These are phyloP conservation scores for Spodoptera frugiperda DNA, from an alignment of 1,140 invertebrate genomes.

Conservation along the genomic window DNA sequence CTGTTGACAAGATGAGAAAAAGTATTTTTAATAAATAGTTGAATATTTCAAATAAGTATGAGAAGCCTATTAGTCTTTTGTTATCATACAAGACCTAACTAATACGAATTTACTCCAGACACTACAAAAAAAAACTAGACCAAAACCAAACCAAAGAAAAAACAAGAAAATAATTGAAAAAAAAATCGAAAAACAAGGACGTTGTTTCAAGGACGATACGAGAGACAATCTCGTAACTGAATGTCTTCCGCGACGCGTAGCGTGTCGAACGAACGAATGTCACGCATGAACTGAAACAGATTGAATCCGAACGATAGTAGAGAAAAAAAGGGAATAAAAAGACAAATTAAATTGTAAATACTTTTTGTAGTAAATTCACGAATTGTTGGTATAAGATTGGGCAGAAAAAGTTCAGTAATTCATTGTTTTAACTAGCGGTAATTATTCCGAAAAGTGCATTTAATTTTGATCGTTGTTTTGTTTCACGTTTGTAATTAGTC, in stretches of 20 bases:
- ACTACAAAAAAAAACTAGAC: background rate
- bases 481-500: too few species aligned
- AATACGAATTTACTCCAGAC: too few species aligned
- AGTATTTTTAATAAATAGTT: too few species aligned
- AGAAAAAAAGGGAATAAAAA: slow-evolving; percentile 21
- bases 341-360: slow-evolving; percentile 9
- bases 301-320: slow-evolving; percentile 9
- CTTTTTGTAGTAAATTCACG: slow-evolving; percentile 3
- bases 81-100: too few species aligned
- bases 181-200: background rate
- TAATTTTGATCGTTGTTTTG: too few species aligned
- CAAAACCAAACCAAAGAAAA: background rate
- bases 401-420: too few species aligned
- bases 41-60: too few species aligned
- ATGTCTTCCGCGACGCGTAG: slow-evolving; percentile 20
- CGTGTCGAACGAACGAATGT: slow-evolving; percentile 24
- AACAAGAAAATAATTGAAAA: background rate
- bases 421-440: too few species aligned
- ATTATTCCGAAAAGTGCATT: too few species aligned
- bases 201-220: slow-evolving; percentile 3
- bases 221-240: slow-evolving; percentile 7
- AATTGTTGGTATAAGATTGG: slow-evolving; percentile 7
- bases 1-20: too few species aligned
- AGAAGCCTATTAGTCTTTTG: too few species aligned
- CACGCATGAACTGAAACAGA: slow-evolving; percentile 24